Conservation (phyloP, 2,797 vertebrate genomes). For the Coregonus suidteri region DNA sequence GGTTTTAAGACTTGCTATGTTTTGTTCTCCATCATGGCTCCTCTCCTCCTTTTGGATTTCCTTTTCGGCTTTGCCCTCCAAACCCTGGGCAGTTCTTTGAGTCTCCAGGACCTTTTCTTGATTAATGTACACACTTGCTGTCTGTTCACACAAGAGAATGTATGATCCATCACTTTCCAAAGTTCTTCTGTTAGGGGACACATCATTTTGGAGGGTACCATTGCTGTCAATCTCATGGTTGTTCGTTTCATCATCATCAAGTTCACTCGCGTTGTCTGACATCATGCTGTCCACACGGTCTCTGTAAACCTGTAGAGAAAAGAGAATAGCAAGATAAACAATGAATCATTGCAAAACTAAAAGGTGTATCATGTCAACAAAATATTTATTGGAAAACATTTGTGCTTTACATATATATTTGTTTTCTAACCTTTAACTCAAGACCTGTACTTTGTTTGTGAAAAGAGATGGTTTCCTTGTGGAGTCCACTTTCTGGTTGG, state of each 20-base stretch:
- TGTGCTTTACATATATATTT: background rate
- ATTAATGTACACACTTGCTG: slow-evolving; percentile 31
- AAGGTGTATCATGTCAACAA: background rate
- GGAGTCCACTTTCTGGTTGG: slow-evolving; percentile 13
- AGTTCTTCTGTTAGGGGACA: background rate
- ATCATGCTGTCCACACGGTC: slow-evolving; percentile 7
- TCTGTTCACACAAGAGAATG: slow-evolving; percentile 39
- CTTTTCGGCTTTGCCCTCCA: slow-evolving; percentile 12
- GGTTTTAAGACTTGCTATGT: background rate
- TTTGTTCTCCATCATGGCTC: slow-evolving; percentile 24
- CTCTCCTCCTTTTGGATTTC: no score
- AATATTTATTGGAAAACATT: background rate
- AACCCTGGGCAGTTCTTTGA: slow-evolving; percentile 11
- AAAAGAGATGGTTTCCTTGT: slow-evolving; percentile 24
- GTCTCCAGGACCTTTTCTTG: slow-evolving; percentile 17
- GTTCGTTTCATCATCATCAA: slow-evolving; percentile 14
- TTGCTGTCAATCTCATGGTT: slow-evolving; percentile 21
- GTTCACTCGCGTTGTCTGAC: slow-evolving; percentile 20
- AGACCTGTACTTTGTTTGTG: background rate
- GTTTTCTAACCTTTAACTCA: slow-evolving; percentile 37
- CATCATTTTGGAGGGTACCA: slow-evolving; percentile 23
- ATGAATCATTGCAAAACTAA: background rate
- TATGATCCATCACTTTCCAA: slow-evolving; percentile 35
- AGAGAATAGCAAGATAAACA: slow-evolving; percentile 22
- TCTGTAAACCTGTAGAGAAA: slow-evolving; percentile 58